Evolutionary conservation across 2,113 vertebrate species (phyloP).

Genomic region (Scophthalmus maximus): DNA sequence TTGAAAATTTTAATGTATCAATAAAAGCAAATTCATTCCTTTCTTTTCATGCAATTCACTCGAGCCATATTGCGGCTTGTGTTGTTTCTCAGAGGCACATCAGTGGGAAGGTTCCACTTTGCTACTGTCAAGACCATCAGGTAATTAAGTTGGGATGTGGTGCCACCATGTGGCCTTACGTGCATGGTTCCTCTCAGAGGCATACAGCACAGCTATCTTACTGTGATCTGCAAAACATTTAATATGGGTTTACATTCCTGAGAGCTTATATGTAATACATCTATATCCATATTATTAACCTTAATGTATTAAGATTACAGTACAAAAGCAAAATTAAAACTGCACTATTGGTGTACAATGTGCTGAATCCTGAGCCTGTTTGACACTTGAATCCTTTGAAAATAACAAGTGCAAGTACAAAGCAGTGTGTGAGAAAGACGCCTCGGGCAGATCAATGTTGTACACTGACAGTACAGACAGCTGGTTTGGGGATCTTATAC

Average conservation of each 20-base stretch:
- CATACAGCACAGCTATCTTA: neutral
- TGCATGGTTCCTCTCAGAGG: neutral
- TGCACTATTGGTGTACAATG: neutral
- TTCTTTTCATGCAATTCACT: neutral
- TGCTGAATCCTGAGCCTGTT: neutral
- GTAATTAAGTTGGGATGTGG: slow-evolving; percentile 23
- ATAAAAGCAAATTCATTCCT: no score
- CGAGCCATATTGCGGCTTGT: neutral
- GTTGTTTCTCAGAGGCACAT: neutral
- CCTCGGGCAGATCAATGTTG: neutral
- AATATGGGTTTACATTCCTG: neutral
- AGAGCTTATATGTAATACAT: neutral
- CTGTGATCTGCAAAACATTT: neutral
- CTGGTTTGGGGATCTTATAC: neutral
- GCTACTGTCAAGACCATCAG: no score
- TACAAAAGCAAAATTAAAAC: neutral
- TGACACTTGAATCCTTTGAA: neutral
- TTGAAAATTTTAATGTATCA: no score
- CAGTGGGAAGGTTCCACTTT: neutral
- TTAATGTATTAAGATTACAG: no score
- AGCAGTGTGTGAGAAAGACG: neutral
- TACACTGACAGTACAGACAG: neutral
- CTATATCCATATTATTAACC: no score
- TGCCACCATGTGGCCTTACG: slow-evolving; percentile 62
- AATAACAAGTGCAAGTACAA: neutral